These are phyloP conservation scores for Trididemnum miniatum DNA, from an alignment of 23 tunicate genomes.

Conservation along the genomic window DNA sequence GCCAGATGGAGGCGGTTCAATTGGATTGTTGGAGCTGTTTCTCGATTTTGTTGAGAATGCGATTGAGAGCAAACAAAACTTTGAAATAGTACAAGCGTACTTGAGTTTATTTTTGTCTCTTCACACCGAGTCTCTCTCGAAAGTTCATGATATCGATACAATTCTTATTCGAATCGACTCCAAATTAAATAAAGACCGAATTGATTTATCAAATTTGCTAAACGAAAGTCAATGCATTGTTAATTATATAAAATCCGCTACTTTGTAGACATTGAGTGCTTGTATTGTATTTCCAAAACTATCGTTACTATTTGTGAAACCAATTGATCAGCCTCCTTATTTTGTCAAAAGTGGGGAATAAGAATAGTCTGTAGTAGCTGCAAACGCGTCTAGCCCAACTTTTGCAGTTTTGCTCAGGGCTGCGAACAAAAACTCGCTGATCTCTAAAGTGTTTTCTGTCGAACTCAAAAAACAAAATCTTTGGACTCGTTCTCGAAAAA, in stretches of 20 bases:
- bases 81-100: slow-evolving; percentile 81
- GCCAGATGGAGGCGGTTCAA: slow-evolving; percentile 73
- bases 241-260: slow-evolving; percentile 65
- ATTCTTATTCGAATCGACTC: slow-evolving; percentile 20
- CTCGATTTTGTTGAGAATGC: slow-evolving; percentile 43
- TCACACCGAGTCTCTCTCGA: slow-evolving; percentile 49
- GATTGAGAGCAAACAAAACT: slow-evolving; percentile 52
- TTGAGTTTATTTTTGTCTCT: slow-evolving; percentile 58
- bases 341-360: too few species aligned
- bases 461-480: too few species aligned
- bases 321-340: too few species aligned
- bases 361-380: too few species aligned
- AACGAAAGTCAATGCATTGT: slow-evolving; percentile 69
- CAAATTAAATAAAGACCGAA: slow-evolving; percentile 38
- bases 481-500: too few species aligned
- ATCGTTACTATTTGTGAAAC: too few species aligned
- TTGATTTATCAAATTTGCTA: slow-evolving; percentile 17
- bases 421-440: too few species aligned
- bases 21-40: slow-evolving; percentile 45
- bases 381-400: too few species aligned
- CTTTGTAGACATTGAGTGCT: too few species aligned
- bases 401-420: too few species aligned
- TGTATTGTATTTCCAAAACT: too few species aligned
- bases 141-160: background rate
- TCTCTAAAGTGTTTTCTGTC: too few species aligned